Evolutionary conservation across 2,113 vertebrate genomes (phyloP).

Genomic region (Anolis carolinensis): DNA sequence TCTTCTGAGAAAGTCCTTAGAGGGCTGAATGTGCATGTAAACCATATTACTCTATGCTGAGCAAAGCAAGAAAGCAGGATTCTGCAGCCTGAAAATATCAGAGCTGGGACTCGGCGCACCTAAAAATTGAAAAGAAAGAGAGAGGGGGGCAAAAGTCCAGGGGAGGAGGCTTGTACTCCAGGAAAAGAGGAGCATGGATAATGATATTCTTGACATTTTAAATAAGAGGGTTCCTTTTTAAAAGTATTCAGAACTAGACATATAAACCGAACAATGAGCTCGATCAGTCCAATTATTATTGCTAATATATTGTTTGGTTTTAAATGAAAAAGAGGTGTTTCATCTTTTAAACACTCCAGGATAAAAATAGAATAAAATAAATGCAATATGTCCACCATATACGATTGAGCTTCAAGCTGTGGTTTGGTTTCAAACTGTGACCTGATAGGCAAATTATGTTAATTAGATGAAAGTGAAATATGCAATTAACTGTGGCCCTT

Average conservation of each 20-base stretch:
- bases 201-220: background rate
- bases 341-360: background rate
- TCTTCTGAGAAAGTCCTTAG: background rate
- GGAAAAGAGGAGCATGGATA: background rate
- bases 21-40: background rate
- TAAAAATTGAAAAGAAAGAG: background rate
- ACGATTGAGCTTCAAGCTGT: conserved; percentile 22
- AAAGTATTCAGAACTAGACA: too few species aligned
- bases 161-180: background rate
- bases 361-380: conserved; percentile 19
- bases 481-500: conserved; percentile 32
- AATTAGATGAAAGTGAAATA: conserved; percentile 40
- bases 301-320: background rate
- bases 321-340: background rate
- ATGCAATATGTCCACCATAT: conserved; percentile 10
- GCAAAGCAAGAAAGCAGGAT: background rate
- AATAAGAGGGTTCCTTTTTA: background rate
- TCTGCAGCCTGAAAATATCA: background rate
- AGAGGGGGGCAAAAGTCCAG: too few species aligned
- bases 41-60: too few species aligned
- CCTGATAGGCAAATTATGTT: conserved; percentile 37
- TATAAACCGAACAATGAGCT: background rate
- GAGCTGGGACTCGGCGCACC: too few species aligned
- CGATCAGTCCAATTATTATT: background rate
- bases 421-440: conserved; percentile 36